phyloP scores from a whole-genome alignment of 2,888 invertebrate genomes.

The Dolomedes plantarius region DNA sequence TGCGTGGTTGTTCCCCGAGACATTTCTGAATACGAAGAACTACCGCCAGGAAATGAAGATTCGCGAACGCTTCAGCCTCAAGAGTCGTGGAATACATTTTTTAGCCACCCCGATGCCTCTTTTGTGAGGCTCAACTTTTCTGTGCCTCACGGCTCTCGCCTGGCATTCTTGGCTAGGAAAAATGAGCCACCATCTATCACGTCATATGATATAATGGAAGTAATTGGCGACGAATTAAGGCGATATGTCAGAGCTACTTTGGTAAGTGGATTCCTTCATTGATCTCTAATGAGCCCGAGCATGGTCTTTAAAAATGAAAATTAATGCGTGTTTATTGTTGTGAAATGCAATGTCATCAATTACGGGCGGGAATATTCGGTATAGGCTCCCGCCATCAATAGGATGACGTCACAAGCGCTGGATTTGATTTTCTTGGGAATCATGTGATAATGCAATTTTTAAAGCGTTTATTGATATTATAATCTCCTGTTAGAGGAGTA shows the following conservation, averaged over 20 bases:
- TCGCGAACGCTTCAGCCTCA: constrained; percentile 93
- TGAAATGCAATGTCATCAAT: too few relatives aligned
- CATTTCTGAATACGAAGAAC: constrained; percentile 74
- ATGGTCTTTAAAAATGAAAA: too few relatives aligned
- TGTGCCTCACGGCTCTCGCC: constrained; percentile 75
- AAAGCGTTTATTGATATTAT: too few relatives aligned
- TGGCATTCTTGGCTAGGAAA: constrained; percentile 95
- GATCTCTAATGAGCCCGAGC: too few relatives aligned
- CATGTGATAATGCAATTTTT: too few relatives aligned
- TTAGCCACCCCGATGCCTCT: constrained; percentile 94
- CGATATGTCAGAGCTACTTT: constrained; percentile 62
- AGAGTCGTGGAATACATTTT: constrained; percentile 98
- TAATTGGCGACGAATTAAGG: constrained; percentile 81
- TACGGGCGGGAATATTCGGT: too few relatives aligned
- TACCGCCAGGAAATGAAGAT: constrained; percentile 80
- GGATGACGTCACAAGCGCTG: too few relatives aligned
- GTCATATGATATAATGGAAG: constrained; percentile 96
- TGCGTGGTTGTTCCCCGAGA: constrained; percentile 61
- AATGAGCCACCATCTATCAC: constrained; percentile 97
- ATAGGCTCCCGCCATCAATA: too few relatives aligned
- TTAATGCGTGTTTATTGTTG: too few relatives aligned
- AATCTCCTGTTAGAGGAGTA: too few relatives aligned
- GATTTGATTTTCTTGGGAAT: too few relatives aligned
- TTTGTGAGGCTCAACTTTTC: constrained; percentile 96
- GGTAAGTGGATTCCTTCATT: constrained; percentile 46